Conservation (phyloP, 2,113 vertebrate species). For the Thermophis baileyi region DNA sequence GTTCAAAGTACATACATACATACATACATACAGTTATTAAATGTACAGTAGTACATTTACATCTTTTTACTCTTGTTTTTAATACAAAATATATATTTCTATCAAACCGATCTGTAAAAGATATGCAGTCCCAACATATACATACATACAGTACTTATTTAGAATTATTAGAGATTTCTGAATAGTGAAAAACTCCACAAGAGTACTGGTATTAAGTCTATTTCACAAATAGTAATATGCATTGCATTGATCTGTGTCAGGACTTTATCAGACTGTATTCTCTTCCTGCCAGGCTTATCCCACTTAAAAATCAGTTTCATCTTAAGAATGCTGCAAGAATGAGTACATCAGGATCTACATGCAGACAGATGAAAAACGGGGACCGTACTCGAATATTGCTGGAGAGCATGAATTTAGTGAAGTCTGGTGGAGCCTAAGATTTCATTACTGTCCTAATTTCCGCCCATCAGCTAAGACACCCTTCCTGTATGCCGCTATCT, state of each 20-base stretch:
- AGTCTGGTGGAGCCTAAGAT: not conserved
- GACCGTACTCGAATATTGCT: not conserved
- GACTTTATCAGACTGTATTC: not conserved
- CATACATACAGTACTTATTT: not conserved
- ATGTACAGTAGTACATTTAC: too few species aligned
- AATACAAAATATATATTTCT: not conserved
- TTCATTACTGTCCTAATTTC: not conserved
- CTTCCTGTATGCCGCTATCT: not conserved
- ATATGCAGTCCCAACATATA: not conserved
- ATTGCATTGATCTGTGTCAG: not conserved
- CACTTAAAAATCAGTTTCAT: not conserved
- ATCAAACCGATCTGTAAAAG: not conserved
- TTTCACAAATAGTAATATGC: not conserved
- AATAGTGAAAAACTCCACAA: not conserved
- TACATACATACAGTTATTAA: too few species aligned
- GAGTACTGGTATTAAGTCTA: not conserved
- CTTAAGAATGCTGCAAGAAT: not conserved
- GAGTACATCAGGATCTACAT: not conserved
- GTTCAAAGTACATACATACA: not conserved
- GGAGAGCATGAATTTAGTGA: not conserved
- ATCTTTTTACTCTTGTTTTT: not conserved
- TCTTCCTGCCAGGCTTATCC: too few species aligned
- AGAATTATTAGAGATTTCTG: not conserved
- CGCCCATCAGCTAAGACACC: too few species aligned
- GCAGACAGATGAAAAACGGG: not conserved